Conservation (phyloP, 2,797 vertebrate genomes). For the Neoniphon sammara region DNA sequence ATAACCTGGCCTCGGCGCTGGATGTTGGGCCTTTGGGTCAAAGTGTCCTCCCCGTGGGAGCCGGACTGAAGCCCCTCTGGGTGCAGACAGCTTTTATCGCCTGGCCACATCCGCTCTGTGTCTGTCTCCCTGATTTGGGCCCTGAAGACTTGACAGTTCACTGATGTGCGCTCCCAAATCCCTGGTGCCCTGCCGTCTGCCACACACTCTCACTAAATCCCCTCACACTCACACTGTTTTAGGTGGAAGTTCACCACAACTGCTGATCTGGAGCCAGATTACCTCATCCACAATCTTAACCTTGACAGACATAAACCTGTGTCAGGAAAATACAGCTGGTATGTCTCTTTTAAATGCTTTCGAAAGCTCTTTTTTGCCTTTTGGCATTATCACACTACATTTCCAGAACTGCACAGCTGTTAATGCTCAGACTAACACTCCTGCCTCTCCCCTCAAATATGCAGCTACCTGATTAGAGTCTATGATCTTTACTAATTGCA, state of each 20-base stretch:
- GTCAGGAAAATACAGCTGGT: constrained; percentile 45
- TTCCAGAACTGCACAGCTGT: constrained; percentile 51
- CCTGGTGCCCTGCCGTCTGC: constrained; percentile 61
- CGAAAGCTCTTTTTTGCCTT: constrained; percentile 25
- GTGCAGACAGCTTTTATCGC: constrained; percentile 67
- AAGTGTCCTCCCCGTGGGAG: constrained; percentile 55
- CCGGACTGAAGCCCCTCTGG: constrained; percentile 58
- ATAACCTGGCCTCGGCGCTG: constrained; percentile 42
- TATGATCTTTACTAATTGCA: constrained; percentile 22
- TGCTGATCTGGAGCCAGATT: constrained; percentile 40
- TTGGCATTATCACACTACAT: neutral
- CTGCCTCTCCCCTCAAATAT: constrained; percentile 10
- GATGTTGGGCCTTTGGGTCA: constrained; percentile 60
- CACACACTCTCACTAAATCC: constrained; percentile 40
- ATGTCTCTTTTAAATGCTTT: constrained; percentile 43
- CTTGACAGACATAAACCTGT: constrained; percentile 25
- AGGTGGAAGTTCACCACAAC: constrained; percentile 60
- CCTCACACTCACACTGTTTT: constrained; percentile 42
- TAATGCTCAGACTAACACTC: constrained; percentile 42
- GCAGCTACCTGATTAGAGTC: constrained; percentile 20
- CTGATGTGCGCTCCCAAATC: constrained; percentile 73
- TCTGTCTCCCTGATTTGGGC: constrained; percentile 67
- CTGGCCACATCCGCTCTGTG: constrained; percentile 66
- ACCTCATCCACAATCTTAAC: constrained; percentile 45
- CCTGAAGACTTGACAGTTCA: constrained; percentile 70